Percentiles rank a stretch among this genome's conserved stretches.
phyloP scores from a whole-genome alignment of 2,113 vertebrate genomes.

The Mionectes macconnelli region DNA sequence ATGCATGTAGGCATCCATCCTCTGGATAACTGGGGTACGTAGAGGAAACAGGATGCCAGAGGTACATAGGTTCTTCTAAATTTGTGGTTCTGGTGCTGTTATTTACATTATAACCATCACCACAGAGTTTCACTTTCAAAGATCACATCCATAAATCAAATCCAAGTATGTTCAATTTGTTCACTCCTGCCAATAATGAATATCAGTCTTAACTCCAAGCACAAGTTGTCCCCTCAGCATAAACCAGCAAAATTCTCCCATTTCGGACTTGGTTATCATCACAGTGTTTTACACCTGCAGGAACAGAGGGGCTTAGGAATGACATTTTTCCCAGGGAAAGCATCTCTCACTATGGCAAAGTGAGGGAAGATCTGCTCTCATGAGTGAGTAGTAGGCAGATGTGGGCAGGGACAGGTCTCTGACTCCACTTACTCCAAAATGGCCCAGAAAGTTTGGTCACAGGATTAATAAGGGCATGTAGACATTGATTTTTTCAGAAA shows the following conservation, averaged over 20 bases:
- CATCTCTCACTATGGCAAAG: background rate
- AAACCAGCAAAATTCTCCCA: background rate
- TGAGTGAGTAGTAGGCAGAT: background rate
- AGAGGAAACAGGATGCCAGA: background rate
- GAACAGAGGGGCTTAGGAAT: background rate
- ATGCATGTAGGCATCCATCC: background rate
- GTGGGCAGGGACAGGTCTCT: background rate
- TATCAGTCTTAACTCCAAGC: background rate
- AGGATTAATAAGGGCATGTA: background rate
- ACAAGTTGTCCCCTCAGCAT: background rate
- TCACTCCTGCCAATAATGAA: background rate
- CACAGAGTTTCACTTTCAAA: background rate
- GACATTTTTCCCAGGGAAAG: background rate
- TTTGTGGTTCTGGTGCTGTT: background rate
- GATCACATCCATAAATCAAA: slow-evolving; percentile 16
- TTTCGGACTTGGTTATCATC: background rate
- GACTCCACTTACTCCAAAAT: background rate
- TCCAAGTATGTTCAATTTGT: background rate
- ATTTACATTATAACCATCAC: background rate
- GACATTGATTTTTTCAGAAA: background rate
- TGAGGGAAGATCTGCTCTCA: background rate
- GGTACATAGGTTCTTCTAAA: background rate
- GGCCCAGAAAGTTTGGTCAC: background rate
- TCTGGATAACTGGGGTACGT: background rate
- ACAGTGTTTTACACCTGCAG: background rate